These are phyloP conservation scores for Drosophila suzukii DNA, from an alignment of 1,140 invertebrate genomes.

Conservation along the genomic window DNA sequence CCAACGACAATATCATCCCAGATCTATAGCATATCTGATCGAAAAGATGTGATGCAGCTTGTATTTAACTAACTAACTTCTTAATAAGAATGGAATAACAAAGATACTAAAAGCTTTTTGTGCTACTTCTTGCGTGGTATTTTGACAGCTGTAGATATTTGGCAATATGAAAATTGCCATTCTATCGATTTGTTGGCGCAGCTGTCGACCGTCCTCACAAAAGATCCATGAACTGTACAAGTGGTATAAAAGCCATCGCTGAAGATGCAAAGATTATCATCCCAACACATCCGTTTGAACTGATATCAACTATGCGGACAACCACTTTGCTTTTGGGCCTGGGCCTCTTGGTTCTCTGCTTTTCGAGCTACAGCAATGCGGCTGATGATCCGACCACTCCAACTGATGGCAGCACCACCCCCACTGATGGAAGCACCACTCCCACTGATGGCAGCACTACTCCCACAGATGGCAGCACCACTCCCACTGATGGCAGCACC, in stretches of 20 bases:
- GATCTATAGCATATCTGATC: not conserved
- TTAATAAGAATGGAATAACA: not conserved
- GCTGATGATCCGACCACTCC: conserved; percentile 7
- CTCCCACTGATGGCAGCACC: not conserved
- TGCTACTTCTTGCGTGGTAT: not conserved
- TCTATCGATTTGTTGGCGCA: conserved; percentile 32
- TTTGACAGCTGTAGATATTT: conserved; percentile 16
- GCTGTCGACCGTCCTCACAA: conserved; percentile 8
- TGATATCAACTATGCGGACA: conserved; percentile 12
- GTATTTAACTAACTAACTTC: conserved; percentile 9
- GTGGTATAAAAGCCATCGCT: conserved; percentile 8
- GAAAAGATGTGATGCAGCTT: conserved; percentile 1
- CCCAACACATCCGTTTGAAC: conserved; percentile 2
- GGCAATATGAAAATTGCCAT: conserved; percentile 15
- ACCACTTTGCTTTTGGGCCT: conserved; percentile 23
- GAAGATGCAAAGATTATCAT: conserved; percentile 4
- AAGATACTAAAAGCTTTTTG: conserved; percentile 1
- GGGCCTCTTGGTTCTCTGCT: conserved; percentile 16
- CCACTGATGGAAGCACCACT: conserved; percentile 8
- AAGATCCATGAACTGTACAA: not conserved
- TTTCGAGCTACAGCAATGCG: not conserved
- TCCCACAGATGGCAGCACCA: not conserved
- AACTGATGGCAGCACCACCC: conserved; percentile 6
- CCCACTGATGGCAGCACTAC: conserved; percentile 7
- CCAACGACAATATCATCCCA: not conserved